A percentile compares a stretch with the other conserved stretches of the same genome.
phyloP scores from a whole-genome alignment of 2,113 vertebrate genomes.

The Probosciger aterrimus region DNA sequence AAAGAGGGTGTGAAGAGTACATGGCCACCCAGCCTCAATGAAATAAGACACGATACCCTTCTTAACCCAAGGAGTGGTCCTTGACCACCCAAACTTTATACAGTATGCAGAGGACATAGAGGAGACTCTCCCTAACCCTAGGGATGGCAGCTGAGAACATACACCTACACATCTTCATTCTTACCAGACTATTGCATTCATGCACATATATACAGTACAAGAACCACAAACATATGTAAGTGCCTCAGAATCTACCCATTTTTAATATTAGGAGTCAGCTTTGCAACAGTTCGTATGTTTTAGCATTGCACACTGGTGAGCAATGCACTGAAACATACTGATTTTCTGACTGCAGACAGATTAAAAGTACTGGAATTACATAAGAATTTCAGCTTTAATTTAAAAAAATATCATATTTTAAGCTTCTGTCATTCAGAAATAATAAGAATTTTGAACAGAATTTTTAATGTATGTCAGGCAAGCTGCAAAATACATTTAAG shows the following conservation, averaged over 20 bases:
- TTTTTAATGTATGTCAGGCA: not conserved
- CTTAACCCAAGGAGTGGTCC: constrained; percentile 27
- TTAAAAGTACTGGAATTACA: not conserved
- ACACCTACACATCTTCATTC: constrained; percentile 6
- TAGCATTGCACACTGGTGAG: not conserved
- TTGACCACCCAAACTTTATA: constrained; percentile 48
- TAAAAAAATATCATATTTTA: not conserved
- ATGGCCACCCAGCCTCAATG: constrained; percentile 44
- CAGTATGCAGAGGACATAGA: not conserved
- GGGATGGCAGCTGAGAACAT: constrained; percentile 47
- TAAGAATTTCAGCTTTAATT: not conserved
- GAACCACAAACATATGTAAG: not conserved
- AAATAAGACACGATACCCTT: not conserved
- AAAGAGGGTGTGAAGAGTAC: constrained; percentile 1
- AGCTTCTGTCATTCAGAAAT: not conserved
- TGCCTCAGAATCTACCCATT: not conserved
- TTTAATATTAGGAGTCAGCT: not conserved
- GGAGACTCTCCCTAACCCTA: not conserved
- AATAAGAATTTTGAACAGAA: not conserved
- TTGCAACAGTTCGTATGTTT: not conserved
- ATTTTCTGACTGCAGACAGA: not conserved
- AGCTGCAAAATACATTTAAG: not conserved
- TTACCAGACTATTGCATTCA: not conserved
- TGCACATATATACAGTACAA: fast-evolving
- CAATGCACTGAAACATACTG: not conserved